A percentile compares a stretch with the other conserved stretches of the same genome.
Evolutionary conservation across 2,797 vertebrate species (phyloP).

Genomic region (Oryzias dopingdopingensis): DNA sequence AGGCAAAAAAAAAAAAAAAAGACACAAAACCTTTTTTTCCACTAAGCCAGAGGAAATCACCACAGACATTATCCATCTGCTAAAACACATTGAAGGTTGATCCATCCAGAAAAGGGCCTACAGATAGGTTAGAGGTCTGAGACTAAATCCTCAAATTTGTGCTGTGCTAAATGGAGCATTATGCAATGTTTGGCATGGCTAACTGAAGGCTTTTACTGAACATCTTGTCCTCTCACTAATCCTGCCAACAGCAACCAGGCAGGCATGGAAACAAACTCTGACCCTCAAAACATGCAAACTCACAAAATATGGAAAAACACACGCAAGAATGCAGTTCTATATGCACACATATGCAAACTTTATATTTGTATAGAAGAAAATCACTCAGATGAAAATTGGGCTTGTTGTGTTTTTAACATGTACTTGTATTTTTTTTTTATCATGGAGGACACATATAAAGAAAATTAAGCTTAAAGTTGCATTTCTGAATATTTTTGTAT

Average conservation of each 20-base stretch:
- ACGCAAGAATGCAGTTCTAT: neutral
- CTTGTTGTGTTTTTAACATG: too few species aligned
- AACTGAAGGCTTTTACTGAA: slow-evolving; percentile 70
- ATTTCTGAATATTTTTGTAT: too few species aligned
- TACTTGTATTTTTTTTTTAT: too few species aligned
- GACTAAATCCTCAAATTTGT: slow-evolving; percentile 72
- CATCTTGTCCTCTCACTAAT: slow-evolving; percentile 77
- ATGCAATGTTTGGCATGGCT: slow-evolving; percentile 71
- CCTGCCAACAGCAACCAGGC: slow-evolving; percentile 73
- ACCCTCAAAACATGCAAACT: slow-evolving; percentile 54
- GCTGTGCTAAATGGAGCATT: slow-evolving; percentile 75
- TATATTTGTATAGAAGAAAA: neutral
- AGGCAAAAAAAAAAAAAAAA: slow-evolving; percentile 31
- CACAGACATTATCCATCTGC: slow-evolving; percentile 70
- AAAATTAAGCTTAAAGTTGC: too few species aligned
- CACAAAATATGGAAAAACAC: slow-evolving; percentile 27
- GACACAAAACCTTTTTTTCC: slow-evolving; percentile 39
- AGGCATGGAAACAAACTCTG: slow-evolving; percentile 68
- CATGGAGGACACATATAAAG: too few species aligned
- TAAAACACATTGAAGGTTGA: slow-evolving; percentile 60
- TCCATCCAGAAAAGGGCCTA: slow-evolving; percentile 62
- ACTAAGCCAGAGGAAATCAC: slow-evolving; percentile 58
- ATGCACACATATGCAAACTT: slow-evolving; percentile 2
- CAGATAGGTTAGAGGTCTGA: slow-evolving; percentile 66
- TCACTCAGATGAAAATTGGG: neutral